Evolutionary conservation across 1,140 invertebrate species (phyloP), one percentile per base, ranked within the genome.

Genomic region (Caenorhabditis latens): DNA sequence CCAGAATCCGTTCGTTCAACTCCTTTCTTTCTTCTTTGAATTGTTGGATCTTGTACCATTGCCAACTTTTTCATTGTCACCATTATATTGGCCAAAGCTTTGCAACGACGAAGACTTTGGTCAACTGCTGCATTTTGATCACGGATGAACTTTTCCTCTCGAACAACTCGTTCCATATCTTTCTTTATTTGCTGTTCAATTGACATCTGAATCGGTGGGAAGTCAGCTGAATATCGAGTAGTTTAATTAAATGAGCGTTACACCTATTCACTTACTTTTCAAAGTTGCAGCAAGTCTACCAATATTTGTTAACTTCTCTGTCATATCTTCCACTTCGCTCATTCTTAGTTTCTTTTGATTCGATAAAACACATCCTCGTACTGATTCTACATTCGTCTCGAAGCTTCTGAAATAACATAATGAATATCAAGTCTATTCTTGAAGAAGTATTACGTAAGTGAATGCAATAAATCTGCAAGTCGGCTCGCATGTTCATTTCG

Each of bases 31-130:
- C 42, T 79, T 19, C 58, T 42, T n/a, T 88, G 88, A 21, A 90
- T 85, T n/a, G 90, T 75, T 40, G 90, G 90, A 83, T 91, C 91
- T 63, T 91, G 91, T 14, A 91, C 90, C 89, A 92, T 90, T 11
- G 92, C 92, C 40, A 92, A 67, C 58, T 92, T 92, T 83, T 92
- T 92, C 91, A 92, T 92, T 46, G 91, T 92, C 16, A 91, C 91
- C 90, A 91, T 87, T 40, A 91, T 91, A 65, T 92, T 92, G 4
- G 91, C 91, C 7, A 91, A 58, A 40, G 89, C 90, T 85, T 91
- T 91, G 86, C 91, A 91, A 24, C 86, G 40, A 43, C 91, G 82
- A 32, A 91, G 84, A 55, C 88, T 89, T n/a, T 89, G 83, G 86
- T 91, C 90, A 55, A 91, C 87, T 21, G 84, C 53, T 13, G 84